phyloP scores from a whole-genome alignment of 2,888 invertebrate genomes.

The Melolontha melolontha region DNA sequence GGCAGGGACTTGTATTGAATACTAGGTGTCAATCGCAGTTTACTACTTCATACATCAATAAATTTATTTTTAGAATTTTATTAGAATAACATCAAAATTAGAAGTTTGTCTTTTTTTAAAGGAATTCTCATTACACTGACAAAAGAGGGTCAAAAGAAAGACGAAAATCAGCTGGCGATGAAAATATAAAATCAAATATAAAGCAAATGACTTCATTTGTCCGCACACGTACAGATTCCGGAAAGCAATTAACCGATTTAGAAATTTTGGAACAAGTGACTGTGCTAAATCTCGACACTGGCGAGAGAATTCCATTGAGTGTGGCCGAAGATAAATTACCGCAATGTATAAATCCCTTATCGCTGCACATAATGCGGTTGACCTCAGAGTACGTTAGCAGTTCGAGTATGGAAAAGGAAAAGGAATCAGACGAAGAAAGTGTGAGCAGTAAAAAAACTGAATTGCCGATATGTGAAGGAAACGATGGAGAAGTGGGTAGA shows the following conservation, averaged over 20 bases:
- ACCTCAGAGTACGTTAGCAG: slow-evolving; percentile 90
- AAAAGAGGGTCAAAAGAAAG: slow-evolving; percentile 66
- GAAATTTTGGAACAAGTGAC: slow-evolving; percentile 91
- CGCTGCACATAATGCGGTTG: slow-evolving; percentile 92
- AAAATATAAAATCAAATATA: slow-evolving; percentile 69
- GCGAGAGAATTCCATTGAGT: slow-evolving; percentile 93
- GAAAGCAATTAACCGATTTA: slow-evolving; percentile 87
- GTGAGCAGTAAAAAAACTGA: slow-evolving; percentile 72
- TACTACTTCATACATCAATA: too few relatives aligned
- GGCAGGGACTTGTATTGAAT: too few relatives aligned
- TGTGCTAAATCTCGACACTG: slow-evolving; percentile 84
- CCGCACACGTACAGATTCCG: slow-evolving; percentile 86
- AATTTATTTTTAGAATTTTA: not conserved
- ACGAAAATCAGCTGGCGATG: slow-evolving; percentile 87
- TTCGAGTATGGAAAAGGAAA: slow-evolving; percentile 72
- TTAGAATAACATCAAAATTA: not conserved
- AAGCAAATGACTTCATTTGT: slow-evolving; percentile 79
- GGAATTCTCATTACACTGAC: slow-evolving; percentile 32
- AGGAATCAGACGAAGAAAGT: slow-evolving; percentile 83
- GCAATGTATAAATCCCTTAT: slow-evolving; percentile 92
- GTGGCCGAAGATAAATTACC: slow-evolving; percentile 94
- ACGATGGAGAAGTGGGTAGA: slow-evolving; percentile 49
- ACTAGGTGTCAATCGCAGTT: too few relatives aligned
- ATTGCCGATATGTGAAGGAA: slow-evolving; percentile 66
- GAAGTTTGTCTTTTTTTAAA: not conserved